A percentile compares a stretch with the other conserved stretches of the same genome.
Evolutionary conservation across 2,888 invertebrate genomes (phyloP).

Genomic region (Rotaria macrura): DNA sequence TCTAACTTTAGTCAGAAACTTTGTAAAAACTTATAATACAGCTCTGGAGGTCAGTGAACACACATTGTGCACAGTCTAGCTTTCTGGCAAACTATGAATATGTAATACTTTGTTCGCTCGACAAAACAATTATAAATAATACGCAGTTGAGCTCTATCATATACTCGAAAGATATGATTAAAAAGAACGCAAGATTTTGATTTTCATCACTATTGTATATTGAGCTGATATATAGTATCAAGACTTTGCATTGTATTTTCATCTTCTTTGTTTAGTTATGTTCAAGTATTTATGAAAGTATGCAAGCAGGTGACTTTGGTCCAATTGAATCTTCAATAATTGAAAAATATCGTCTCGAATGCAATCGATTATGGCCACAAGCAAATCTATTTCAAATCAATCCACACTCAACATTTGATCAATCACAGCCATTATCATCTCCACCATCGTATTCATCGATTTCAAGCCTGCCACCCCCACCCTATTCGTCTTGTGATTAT

Average conservation of each 20-base stretch:
- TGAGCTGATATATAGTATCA: too few relatives aligned
- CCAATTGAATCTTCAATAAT: neutral
- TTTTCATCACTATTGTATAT: too few relatives aligned
- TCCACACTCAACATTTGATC: neutral
- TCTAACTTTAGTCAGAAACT: too few relatives aligned
- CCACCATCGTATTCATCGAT: neutral
- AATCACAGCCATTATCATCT: neutral
- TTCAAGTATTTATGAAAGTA: neutral
- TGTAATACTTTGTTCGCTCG: too few relatives aligned
- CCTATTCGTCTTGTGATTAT: neutral
- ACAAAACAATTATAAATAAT: too few relatives aligned
- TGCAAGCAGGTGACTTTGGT: neutral
- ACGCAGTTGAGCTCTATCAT: too few relatives aligned
- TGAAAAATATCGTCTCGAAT: conserved; percentile 1
- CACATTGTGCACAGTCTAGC: too few relatives aligned
- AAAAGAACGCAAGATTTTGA: too few relatives aligned
- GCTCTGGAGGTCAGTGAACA: too few relatives aligned
- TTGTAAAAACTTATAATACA: too few relatives aligned
- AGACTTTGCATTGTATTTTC: neutral
- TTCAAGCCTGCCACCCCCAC: neutral
- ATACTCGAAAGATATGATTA: too few relatives aligned
- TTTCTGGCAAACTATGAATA: too few relatives aligned
- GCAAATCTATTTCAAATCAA: neutral
- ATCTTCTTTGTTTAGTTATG: neutral
- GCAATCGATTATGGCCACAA: neutral